phyloP scores from a whole-genome alignment of 2,113 vertebrate genomes.

The Grammomys surdaster region DNA sequence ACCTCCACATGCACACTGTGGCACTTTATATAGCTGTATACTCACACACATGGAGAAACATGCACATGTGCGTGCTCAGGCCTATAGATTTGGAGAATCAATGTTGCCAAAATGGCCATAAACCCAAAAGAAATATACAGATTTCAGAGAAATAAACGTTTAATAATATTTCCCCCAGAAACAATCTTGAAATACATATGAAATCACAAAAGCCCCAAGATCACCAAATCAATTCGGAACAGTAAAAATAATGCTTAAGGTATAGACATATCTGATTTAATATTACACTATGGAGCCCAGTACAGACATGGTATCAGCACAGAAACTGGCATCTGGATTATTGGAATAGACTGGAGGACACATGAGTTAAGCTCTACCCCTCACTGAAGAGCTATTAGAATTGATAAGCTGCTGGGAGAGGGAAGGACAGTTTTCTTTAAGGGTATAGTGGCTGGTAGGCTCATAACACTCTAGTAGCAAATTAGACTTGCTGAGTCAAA shows the following conservation, averaged over 20 bases:
- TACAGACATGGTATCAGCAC: not conserved
- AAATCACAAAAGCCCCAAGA: not conserved
- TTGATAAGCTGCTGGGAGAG: not conserved
- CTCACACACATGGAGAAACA: not conserved
- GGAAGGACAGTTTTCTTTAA: not conserved
- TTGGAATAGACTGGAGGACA: not conserved
- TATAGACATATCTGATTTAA: not conserved
- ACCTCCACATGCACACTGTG: not conserved
- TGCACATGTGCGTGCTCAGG: not conserved
- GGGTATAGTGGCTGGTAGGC: not conserved
- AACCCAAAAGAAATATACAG: not conserved
- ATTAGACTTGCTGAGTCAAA: not conserved
- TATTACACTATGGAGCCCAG: not conserved
- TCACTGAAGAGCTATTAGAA: not conserved
- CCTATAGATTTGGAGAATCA: not conserved
- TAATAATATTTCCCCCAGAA: not conserved
- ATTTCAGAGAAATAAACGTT: not conserved
- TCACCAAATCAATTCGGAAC: not conserved
- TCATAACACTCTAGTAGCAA: not conserved
- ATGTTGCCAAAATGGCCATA: not conserved
- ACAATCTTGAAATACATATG: not conserved
- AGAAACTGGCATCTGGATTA: not conserved
- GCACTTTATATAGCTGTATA: too few species aligned
- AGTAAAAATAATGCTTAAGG: not conserved
- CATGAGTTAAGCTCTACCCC: not conserved